Evolutionary conservation across 2,888 invertebrate species (phyloP).

Genomic region (Chromoteleia sp.): DNA sequence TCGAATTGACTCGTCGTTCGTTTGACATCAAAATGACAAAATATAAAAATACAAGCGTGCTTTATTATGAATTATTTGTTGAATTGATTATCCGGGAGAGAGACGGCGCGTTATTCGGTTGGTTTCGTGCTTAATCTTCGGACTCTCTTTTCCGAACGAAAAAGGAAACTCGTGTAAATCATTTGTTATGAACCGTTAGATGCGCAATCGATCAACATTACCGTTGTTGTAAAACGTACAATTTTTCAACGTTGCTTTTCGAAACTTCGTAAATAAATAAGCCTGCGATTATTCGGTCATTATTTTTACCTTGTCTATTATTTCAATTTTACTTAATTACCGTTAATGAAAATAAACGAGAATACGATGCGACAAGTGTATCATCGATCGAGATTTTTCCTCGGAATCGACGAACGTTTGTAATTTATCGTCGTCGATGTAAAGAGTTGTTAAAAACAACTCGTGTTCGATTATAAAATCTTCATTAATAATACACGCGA

Average conservation of each 20-base stretch:
- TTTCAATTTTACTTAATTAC: no score
- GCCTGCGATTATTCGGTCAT: neutral
- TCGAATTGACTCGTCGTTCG: neutral
- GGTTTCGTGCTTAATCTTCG: neutral
- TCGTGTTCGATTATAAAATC: no score
- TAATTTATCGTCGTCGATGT: no score
- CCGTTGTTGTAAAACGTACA: constrained; percentile 16
- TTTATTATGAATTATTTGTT: constrained; percentile 8
- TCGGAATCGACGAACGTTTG: no score
- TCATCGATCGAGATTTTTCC: no score
- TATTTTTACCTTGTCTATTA: neutral
- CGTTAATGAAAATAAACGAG: no score
- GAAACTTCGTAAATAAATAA: neutral
- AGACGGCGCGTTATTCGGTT: neutral
- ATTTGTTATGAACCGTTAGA: constrained; percentile 42
- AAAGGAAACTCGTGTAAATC: constrained; percentile 20
- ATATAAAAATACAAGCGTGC: neutral
- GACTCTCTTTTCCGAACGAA: constrained; percentile 1
- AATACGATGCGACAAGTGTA: no score
- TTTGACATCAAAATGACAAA: neutral
- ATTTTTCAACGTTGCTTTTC: neutral
- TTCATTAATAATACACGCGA: no score
- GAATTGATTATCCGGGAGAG: neutral
- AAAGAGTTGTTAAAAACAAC: no score
- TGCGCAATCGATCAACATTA: constrained; percentile 36